A percentile compares a stretch with the other conserved stretches of the same genome.
These are phyloP conservation scores for Microtus ochrogaster DNA, from an alignment of 2,113 vertebrate species.

Conservation along the genomic window DNA sequence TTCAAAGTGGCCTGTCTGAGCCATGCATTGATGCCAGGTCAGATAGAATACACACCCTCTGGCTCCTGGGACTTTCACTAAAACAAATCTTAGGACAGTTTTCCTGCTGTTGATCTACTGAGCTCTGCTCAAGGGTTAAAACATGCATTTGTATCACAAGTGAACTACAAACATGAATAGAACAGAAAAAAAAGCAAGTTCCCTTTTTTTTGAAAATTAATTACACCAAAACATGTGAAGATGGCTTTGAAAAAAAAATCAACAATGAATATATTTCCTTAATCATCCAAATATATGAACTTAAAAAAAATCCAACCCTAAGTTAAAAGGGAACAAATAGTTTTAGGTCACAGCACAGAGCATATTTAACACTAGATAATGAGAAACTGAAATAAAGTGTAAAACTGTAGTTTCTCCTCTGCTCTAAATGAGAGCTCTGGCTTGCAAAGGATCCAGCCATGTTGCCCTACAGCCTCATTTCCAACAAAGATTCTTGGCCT, in stretches of 20 bases:
- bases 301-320: background rate
- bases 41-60: background rate
- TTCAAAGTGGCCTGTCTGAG: background rate
- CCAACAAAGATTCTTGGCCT: background rate
- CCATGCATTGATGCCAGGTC: background rate
- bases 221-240: conserved; percentile 21
- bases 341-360: conserved; percentile 52
- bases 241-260: background rate
- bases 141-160: background rate
- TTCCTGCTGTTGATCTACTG: background rate
- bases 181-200: background rate
- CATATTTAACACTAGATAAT: conserved; percentile 40
- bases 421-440: background rate
- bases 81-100: background rate
- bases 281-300: conserved; percentile 27
- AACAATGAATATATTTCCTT: conserved; percentile 31
- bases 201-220: background rate
- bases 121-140: background rate
- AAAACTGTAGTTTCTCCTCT: background rate
- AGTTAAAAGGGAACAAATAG: conserved; percentile 36
- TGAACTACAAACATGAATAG: background rate
- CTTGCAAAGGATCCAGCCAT: background rate
- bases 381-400: conserved; percentile 42
- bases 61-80: background rate
- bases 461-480: background rate